phyloP scores from a whole-genome alignment of 2,113 vertebrate genomes.

The Sebastes schlegelii region DNA sequence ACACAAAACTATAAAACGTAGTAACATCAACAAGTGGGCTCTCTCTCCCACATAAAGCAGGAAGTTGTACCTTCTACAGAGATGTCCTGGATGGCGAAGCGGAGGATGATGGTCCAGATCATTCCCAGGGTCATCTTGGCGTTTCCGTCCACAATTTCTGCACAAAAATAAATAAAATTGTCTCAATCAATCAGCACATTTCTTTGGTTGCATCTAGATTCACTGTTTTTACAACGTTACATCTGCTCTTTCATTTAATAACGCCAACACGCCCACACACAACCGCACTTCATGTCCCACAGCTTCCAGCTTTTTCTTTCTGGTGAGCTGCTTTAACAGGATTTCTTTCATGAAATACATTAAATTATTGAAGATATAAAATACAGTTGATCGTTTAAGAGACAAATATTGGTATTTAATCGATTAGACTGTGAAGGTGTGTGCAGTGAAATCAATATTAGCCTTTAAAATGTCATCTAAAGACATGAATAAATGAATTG shows the following conservation, averaged over 20 bases:
- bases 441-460: not conserved
- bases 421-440: not conserved
- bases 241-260: constrained; percentile 29
- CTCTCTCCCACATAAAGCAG: not conserved
- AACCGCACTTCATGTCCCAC: constrained; percentile 12
- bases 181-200: not conserved
- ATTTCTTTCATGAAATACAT: not conserved
- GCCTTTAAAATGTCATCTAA: not conserved
- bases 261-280: constrained; percentile 44
- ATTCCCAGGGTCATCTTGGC: constrained; percentile 97
- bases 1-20: not conserved
- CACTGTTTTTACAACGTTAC: constrained; percentile 32
- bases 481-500: not conserved
- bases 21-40: not conserved
- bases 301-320: not conserved
- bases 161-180: not conserved
- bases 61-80: constrained; percentile 91
- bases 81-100: constrained; percentile 98
- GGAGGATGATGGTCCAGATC: constrained; percentile 99
- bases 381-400: not conserved
- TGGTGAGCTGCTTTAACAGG: not conserved
- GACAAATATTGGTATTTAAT: not conserved
- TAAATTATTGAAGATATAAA: not conserved
- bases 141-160: constrained; percentile 97
- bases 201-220: not conserved